These are phyloP conservation scores for Syngnathus floridae DNA, from an alignment of 2,113 vertebrate genomes.

Conservation along the genomic window DNA sequence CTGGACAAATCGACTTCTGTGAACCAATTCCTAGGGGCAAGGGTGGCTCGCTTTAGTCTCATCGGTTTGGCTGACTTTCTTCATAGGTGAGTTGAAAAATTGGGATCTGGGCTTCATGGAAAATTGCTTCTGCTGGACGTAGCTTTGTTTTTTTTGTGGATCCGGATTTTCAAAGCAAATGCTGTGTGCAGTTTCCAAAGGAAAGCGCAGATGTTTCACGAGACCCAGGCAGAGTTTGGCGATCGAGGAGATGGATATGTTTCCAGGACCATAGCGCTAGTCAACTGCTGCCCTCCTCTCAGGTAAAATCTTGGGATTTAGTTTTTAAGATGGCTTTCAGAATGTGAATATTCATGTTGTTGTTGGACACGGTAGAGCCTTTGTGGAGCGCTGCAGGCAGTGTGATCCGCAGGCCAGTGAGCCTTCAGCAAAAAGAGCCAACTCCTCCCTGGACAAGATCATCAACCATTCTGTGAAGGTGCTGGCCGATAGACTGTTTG, in stretches of 20 bases:
- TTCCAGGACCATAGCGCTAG: constrained; percentile 75
- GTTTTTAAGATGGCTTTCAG: neutral
- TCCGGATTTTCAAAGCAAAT: constrained; percentile 9
- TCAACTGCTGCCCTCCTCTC: constrained; percentile 84
- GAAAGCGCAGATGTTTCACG: constrained; percentile 82
- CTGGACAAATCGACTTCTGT: constrained; percentile 81
- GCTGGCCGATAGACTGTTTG: constrained; percentile 75
- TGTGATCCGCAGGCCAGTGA: constrained; percentile 77
- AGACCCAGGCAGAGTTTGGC: constrained; percentile 68
- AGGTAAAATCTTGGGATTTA: constrained; percentile 59
- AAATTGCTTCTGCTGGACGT: neutral
- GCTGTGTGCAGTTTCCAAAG: constrained; percentile 77
- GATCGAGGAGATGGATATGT: constrained; percentile 69
- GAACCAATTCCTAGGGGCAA: constrained; percentile 78
- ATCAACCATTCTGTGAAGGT: constrained; percentile 76
- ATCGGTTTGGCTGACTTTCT: constrained; percentile 81
- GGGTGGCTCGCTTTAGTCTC: constrained; percentile 81
- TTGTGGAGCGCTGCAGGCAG: constrained; percentile 78
- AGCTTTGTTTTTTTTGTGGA: neutral
- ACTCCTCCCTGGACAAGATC: constrained; percentile 74
- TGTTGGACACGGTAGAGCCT: constrained; percentile 59
- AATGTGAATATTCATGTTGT: neutral
- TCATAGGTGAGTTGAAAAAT: constrained; percentile 69
- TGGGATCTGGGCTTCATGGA: neutral
- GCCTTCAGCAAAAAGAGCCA: constrained; percentile 68